These are phyloP conservation scores for Margarornis squamiger DNA, from an alignment of 2,797 vertebrate species.

Conservation along the genomic window DNA sequence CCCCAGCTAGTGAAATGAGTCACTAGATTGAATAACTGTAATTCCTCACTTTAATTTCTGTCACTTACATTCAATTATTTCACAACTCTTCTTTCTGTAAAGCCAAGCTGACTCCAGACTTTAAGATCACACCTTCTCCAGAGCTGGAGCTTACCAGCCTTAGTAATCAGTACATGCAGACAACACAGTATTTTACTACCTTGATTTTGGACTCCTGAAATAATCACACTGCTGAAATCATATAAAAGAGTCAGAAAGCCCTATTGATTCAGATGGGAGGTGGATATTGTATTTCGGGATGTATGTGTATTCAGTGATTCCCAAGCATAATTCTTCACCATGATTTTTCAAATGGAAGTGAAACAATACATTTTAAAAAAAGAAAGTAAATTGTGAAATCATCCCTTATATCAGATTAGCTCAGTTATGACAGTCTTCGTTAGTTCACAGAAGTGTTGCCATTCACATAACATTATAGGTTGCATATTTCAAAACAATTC, in stretches of 20 bases:
- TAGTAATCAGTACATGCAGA: not conserved
- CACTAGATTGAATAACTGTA: not conserved
- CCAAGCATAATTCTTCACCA: not conserved
- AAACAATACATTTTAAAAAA: not conserved
- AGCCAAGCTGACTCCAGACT: not conserved
- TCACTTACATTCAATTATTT: not conserved
- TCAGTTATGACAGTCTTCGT: not conserved
- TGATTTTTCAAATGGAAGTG: not conserved
- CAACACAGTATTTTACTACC: not conserved
- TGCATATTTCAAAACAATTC: not conserved
- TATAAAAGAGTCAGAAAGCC: not conserved
- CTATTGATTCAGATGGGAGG: not conserved
- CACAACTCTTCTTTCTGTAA: slow-evolving; percentile 13
- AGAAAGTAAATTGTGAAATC: not conserved
- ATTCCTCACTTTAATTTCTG: slow-evolving; percentile 5
- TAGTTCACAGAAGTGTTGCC: not conserved
- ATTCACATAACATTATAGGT: not conserved
- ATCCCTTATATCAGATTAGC: not conserved
- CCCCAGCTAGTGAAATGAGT: slow-evolving; percentile 18
- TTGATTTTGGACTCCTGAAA: not conserved
- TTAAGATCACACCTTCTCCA: not conserved
- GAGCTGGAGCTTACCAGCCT: not conserved
- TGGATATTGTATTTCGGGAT: not conserved
- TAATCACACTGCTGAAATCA: not conserved
- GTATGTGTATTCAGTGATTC: not conserved